Conservation (phyloP, 2,797 vertebrate species). For the Hirundo rustica region DNA sequence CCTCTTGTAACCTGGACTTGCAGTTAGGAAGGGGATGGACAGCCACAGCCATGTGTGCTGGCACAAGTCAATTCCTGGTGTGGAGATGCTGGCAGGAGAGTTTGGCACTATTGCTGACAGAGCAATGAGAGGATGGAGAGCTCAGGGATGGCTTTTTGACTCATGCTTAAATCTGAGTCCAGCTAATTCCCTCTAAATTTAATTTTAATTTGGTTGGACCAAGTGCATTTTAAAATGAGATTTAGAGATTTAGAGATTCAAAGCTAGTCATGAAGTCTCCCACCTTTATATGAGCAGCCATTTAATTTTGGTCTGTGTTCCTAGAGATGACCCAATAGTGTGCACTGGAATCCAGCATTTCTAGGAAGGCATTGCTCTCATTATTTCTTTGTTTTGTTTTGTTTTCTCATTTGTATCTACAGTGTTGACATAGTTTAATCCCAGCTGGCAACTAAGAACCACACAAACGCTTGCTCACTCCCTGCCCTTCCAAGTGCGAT, state of each 20-base stretch:
- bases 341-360: not conserved
- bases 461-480: not conserved
- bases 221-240: not conserved
- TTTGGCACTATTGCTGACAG: rapidly evolving
- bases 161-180: not conserved
- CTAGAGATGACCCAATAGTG: not conserved
- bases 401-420: not conserved
- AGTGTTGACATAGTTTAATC: not conserved
- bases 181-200: not conserved
- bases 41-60: not conserved
- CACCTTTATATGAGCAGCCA: not conserved
- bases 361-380: not conserved
- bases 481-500: not conserved
- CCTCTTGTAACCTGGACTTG: not conserved
- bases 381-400: not conserved
- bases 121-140: not conserved
- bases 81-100: not conserved
- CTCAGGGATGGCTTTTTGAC: not conserved
- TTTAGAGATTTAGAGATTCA: not conserved
- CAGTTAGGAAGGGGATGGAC: not conserved
- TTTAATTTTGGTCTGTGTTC: not conserved
- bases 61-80: not conserved
- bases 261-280: not conserved
- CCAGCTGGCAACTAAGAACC: not conserved
- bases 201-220: not conserved